These are phyloP conservation scores for Xenentodon cancila DNA, from an alignment of 2,797 vertebrate genomes.

Conservation along the genomic window DNA sequence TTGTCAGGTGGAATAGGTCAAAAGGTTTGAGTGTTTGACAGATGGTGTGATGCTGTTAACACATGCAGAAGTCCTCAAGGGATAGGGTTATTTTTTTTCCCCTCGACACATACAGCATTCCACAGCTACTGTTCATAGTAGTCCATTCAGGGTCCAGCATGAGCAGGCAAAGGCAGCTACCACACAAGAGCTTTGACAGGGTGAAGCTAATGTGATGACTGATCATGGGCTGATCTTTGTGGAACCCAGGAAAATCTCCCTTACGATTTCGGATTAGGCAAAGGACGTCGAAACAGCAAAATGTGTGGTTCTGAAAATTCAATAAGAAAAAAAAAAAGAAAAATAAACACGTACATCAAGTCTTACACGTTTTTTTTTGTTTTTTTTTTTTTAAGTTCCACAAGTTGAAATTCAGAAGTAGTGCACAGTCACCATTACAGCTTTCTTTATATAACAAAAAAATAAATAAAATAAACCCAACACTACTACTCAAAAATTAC, in stretches of 20 bases:
- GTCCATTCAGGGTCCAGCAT: slow-evolving; percentile 54
- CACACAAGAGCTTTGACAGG: slow-evolving; percentile 28
- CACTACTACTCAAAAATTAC: no score
- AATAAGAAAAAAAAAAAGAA: background rate
- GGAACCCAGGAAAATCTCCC: slow-evolving; percentile 39
- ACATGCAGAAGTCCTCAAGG: slow-evolving; percentile 46
- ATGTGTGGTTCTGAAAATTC: slow-evolving; percentile 81
- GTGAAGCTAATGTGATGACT: slow-evolving; percentile 29
- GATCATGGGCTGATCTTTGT: slow-evolving; percentile 42
- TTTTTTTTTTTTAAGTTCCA: no score
- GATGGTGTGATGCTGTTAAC: slow-evolving; percentile 27
- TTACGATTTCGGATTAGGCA: slow-evolving; percentile 64
- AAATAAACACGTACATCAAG: background rate
- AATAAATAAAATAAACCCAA: no score
- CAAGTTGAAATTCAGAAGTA: no score
- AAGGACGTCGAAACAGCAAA: slow-evolving; percentile 82
- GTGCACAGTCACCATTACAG: no score
- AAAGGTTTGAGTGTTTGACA: slow-evolving; percentile 41
- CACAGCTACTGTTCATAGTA: slow-evolving; percentile 61
- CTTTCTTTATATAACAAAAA: no score
- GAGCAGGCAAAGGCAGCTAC: slow-evolving; percentile 45
- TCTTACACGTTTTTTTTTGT: no score
- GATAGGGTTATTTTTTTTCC: slow-evolving; percentile 31
- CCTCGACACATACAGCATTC: slow-evolving; percentile 3
- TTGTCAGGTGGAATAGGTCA: slow-evolving; percentile 35